Evolutionary conservation across 2,797 vertebrate species (phyloP).

Genomic region (Protonibea diacanthus): DNA sequence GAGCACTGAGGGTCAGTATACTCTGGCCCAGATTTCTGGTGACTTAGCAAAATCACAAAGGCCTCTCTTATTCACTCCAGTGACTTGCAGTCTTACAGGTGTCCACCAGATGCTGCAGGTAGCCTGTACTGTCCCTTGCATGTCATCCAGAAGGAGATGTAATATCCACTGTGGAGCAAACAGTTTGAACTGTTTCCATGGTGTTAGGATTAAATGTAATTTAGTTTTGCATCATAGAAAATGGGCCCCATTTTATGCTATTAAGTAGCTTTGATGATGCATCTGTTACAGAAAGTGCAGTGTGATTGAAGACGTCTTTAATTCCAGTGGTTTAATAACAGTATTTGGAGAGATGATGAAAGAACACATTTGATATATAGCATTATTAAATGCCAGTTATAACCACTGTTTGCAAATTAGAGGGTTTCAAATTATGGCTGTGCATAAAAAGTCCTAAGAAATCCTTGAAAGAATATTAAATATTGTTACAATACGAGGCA

Average conservation of each 20-base stretch:
- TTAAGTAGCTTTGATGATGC: slow-evolving; percentile 65
- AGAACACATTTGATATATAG: slow-evolving; percentile 47
- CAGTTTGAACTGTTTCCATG: slow-evolving; percentile 54
- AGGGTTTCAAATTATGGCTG: slow-evolving; percentile 26
- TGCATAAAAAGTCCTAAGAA: slow-evolving; percentile 19
- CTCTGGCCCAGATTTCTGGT: slow-evolving; percentile 49
- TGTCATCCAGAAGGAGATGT: slow-evolving; percentile 45
- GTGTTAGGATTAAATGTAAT: slow-evolving; percentile 61
- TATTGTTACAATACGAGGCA: slow-evolving; percentile 29
- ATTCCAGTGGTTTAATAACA: slow-evolving; percentile 48
- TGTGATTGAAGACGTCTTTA: slow-evolving; percentile 46
- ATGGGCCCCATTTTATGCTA: slow-evolving; percentile 49
- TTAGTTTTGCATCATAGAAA: slow-evolving; percentile 55
- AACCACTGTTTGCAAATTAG: slow-evolving; percentile 17
- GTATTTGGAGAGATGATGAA: slow-evolving; percentile 53
- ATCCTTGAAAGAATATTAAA: slow-evolving; percentile 27
- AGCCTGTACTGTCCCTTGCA: slow-evolving; percentile 58
- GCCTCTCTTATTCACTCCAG: slow-evolving; percentile 48
- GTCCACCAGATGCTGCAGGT: slow-evolving; percentile 84
- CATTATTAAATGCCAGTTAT: slow-evolving; percentile 26
- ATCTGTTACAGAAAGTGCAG: slow-evolving; percentile 40
- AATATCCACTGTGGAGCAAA: slow-evolving; percentile 48
- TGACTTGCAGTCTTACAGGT: slow-evolving; percentile 80
- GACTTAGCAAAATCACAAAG: slow-evolving; percentile 68
- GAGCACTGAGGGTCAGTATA: slow-evolving; percentile 39